A percentile compares a stretch with the other conserved stretches of the same genome.
These are phyloP conservation scores for Darevskia nairensis DNA, from an alignment of 2,797 vertebrate species.

Conservation along the genomic window DNA sequence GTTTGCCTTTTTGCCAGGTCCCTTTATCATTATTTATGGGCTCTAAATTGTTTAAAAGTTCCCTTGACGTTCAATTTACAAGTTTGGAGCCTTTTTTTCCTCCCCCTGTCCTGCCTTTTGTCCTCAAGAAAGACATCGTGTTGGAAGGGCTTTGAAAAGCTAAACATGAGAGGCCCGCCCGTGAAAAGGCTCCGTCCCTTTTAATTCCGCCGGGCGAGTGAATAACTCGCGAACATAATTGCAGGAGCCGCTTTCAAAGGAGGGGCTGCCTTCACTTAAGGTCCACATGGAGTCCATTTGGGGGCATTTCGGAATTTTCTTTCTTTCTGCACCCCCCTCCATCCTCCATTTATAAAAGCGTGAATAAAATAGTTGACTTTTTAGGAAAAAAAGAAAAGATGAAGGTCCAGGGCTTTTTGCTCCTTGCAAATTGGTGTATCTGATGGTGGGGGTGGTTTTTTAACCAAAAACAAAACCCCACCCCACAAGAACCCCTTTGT, in stretches of 20 bases:
- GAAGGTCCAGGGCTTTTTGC: constrained; percentile 67
- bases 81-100: constrained; percentile 73
- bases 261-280: constrained; percentile 77
- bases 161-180: constrained; percentile 79
- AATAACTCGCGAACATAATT: constrained; percentile 86
- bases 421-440: constrained; percentile 77
- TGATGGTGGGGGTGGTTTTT: constrained; percentile 45
- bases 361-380: constrained; percentile 73
- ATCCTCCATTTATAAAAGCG: constrained; percentile 4
- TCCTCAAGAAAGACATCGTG: constrained; percentile 79
- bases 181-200: constrained; percentile 78
- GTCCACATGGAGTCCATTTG: constrained; percentile 83
- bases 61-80: constrained; percentile 84
- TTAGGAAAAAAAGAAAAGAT: not conserved
- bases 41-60: constrained; percentile 81
- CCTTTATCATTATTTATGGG: constrained; percentile 84
- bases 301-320: constrained; percentile 70
- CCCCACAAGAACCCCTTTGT: constrained; percentile 76
- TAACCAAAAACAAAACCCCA: not conserved
- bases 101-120: constrained; percentile 77
- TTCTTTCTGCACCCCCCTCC: not conserved
- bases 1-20: constrained; percentile 78
- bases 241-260: constrained; percentile 81
- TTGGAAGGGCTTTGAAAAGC: constrained; percentile 83
- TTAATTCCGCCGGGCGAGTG: constrained; percentile 80